Base-by-base conservation (phyloP, 2,888 invertebrate genomes). In the Chrysina gloriosa region DNA sequence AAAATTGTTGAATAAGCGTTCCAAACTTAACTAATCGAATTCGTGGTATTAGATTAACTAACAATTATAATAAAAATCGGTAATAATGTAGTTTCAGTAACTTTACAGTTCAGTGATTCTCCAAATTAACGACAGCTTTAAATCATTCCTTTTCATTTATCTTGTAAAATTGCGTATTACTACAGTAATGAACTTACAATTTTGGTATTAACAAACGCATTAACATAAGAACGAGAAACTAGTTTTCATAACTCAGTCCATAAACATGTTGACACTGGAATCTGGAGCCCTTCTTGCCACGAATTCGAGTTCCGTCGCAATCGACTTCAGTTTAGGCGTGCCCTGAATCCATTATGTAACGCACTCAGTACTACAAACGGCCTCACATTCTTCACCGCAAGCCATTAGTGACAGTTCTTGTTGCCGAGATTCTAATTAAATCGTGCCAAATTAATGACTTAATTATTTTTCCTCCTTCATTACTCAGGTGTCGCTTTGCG, bases 371-470 rank as follows among this genome's bases (percentile, higher is more conserved):
- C 58, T 61, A 42, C 58, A 61, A 61, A 61, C 58, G 27, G 42
- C 39, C 42, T 42, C 42, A 61, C 45, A 61, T 61, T 42, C 58
- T 61, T 61, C 58, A 61, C 58, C 58, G 58, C 58, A 61, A 61
- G 42, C 58, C 42, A 61, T 61, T 61, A 61, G 58, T 61, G 58
- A 61, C 58, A 61, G 58, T 61, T 61, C 58, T 61, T 61, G 58
- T 61, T 61, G 29, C 58, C 58, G 58, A 61, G 58, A 61, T 61
- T 61, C 58, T 67, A 67, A 67, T 67, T 58, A 67, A 67, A 67
- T 67, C 58, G 48, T 47, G 66, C 58, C 31, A 67, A 67, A 67
- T 67, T 67, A 67, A 67, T 67, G 58, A 67, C 66, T 61, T 67
- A 67, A 67, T 67, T 67, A 67, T 67, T 67, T 67, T 67, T 67